Conservation (phyloP, 2,797 vertebrate species). For the Lindbergichthys nudifrons region DNA sequence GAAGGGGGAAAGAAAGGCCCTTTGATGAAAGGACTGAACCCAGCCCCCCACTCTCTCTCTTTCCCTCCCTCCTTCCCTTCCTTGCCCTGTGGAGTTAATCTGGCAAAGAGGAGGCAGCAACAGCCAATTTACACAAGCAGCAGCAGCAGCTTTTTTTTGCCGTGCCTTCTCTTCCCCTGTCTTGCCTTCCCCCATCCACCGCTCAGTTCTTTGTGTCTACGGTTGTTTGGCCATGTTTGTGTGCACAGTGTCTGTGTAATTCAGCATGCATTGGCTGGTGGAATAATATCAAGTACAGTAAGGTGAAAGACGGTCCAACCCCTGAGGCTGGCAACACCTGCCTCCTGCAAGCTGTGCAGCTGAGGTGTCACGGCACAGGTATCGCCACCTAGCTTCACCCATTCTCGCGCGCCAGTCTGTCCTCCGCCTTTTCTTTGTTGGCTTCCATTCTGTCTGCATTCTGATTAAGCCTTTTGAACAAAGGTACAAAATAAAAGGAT, state of each 20-base stretch:
- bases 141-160: slow-evolving; percentile 48
- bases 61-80: slow-evolving; percentile 65
- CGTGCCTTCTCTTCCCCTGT: slow-evolving; percentile 41
- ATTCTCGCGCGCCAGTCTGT: slow-evolving; percentile 32
- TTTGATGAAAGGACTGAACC: slow-evolving; percentile 80
- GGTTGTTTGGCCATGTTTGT: slow-evolving; percentile 52
- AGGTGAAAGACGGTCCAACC: slow-evolving; percentile 63
- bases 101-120: slow-evolving; percentile 78
- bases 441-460: slow-evolving; percentile 35
- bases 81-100: slow-evolving; percentile 84
- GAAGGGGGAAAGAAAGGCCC: slow-evolving; percentile 57
- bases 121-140: slow-evolving; percentile 80
- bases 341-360: slow-evolving; percentile 52
- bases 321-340: slow-evolving; percentile 70
- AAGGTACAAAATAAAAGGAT: slow-evolving; percentile 44
- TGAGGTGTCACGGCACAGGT: slow-evolving; percentile 55
- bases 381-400: slow-evolving; percentile 43
- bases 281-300: slow-evolving; percentile 64
- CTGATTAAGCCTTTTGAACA: slow-evolving; percentile 45
- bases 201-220: slow-evolving; percentile 64
- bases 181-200: slow-evolving; percentile 54
- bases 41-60: slow-evolving; percentile 69
- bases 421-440: slow-evolving; percentile 29
- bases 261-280: slow-evolving; percentile 37
- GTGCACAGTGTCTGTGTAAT: slow-evolving; percentile 32